These are phyloP conservation scores for Petromus typicus DNA, from an alignment of 2,113 vertebrate genomes.

Conservation along the genomic window DNA sequence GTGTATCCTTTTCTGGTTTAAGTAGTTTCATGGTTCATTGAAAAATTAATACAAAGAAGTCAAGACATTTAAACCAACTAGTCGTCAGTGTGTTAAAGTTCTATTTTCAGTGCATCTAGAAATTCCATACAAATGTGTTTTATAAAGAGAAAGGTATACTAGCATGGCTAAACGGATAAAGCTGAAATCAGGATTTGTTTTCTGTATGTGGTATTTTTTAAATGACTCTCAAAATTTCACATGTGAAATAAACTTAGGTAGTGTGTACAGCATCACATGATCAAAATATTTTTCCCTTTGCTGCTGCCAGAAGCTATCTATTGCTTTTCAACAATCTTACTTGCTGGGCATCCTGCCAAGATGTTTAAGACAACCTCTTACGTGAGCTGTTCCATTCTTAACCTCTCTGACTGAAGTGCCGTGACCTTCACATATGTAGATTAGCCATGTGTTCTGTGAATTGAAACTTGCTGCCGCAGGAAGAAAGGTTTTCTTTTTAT, in stretches of 20 bases:
- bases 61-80: slow-evolving; percentile 2
- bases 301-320: slow-evolving; percentile 89
- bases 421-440: slow-evolving; percentile 96
- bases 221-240: slow-evolving; percentile 75
- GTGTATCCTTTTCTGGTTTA: slow-evolving; percentile 10
- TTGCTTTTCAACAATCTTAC: slow-evolving; percentile 84
- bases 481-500: slow-evolving; percentile 85
- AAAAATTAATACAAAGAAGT: slow-evolving; percentile 20
- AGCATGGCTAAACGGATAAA: background rate
- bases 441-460: slow-evolving; percentile 93
- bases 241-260: slow-evolving; percentile 75
- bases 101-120: background rate
- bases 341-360: slow-evolving; percentile 90
- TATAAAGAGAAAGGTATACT: background rate
- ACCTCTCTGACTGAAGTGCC: slow-evolving; percentile 86
- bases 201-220: slow-evolving; percentile 61
- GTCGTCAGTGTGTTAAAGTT: background rate
- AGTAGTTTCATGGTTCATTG: slow-evolving; percentile 41
- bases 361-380: slow-evolving; percentile 84
- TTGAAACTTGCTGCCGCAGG: slow-evolving; percentile 86
- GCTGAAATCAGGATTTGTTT: slow-evolving; percentile 54
- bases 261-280: slow-evolving; percentile 85
- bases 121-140: background rate
- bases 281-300: slow-evolving; percentile 87
- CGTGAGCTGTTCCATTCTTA: slow-evolving; percentile 88